These are phyloP conservation scores for Ligdia adustata DNA, from an alignment of 2,888 invertebrate species.

Conservation along the genomic window DNA sequence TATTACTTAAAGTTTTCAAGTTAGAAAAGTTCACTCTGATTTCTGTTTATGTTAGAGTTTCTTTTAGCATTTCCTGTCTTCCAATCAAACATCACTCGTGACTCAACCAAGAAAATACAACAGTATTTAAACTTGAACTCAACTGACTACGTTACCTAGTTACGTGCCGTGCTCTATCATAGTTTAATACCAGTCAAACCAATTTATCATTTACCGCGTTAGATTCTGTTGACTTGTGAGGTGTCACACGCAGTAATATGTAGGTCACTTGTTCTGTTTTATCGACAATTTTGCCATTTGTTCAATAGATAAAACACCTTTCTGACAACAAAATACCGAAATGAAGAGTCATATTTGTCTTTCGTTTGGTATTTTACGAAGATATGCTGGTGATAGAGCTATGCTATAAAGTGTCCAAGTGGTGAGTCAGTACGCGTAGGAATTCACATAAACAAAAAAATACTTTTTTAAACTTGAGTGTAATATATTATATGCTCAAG, in stretches of 20 bases:
- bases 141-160: neutral
- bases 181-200: conserved; percentile 37
- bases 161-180: conserved; percentile 29
- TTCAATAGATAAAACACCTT: conserved; percentile 13
- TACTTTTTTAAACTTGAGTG: neutral
- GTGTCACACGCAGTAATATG: conserved; percentile 38
- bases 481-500: neutral
- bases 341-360: neutral
- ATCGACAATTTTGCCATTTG: conserved; percentile 12
- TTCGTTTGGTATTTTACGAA: neutral
- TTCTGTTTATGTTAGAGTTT: too few relatives aligned
- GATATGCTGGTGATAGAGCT: neutral
- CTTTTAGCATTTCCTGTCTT: too few relatives aligned
- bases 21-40: too few relatives aligned
- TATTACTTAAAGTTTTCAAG: too few relatives aligned
- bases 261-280: conserved; percentile 39
- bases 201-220: conserved; percentile 46
- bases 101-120: too few relatives aligned
- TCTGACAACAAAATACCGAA: neutral
- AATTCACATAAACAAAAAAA: too few relatives aligned
- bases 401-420: neutral
- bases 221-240: conserved; percentile 40
- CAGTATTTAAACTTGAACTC: conserved; percentile 17
- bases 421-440: neutral
- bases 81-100: too few relatives aligned